Percentiles rank a stretch among this genome's conserved stretches.
Conservation (phyloP, 2,888 invertebrate species). For the Xanthia icteritia region DNA sequence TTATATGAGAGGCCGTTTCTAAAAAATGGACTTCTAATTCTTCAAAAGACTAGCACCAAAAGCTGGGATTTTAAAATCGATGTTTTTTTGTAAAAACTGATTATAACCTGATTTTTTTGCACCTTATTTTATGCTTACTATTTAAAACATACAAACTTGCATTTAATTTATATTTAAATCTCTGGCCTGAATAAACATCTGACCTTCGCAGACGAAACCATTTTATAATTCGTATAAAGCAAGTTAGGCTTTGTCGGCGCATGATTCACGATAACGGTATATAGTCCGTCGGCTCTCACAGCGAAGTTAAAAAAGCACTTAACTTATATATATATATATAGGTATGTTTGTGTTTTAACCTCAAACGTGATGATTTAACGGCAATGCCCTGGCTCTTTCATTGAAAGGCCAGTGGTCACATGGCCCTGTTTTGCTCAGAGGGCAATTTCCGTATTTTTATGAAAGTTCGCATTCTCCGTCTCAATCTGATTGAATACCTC, state of each 20-base stretch:
- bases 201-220: constrained; percentile 24
- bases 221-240: constrained; percentile 34
- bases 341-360: constrained; percentile 39
- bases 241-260: constrained; percentile 35
- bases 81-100: too few relatives aligned
- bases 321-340: constrained; percentile 1
- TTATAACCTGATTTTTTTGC: neutral
- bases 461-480: too few relatives aligned
- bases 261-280: constrained; percentile 58
- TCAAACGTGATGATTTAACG: constrained; percentile 18
- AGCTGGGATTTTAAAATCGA: neutral
- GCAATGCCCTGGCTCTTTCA: neutral
- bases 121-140: too few relatives aligned
- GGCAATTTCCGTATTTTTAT: neutral
- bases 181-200: constrained; percentile 19
- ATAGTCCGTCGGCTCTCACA: constrained; percentile 15
- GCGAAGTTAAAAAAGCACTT: neutral
- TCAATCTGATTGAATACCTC: too few relatives aligned
- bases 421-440: neutral
- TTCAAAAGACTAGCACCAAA: neutral
- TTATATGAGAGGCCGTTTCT: too few relatives aligned
- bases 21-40: neutral
- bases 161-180: constrained; percentile 10
- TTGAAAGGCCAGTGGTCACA: neutral
- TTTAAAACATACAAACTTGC: constrained; percentile 1